These are phyloP conservation scores for Falcunculus frontatus DNA, from an alignment of 2,113 vertebrate species.

Conservation along the genomic window DNA sequence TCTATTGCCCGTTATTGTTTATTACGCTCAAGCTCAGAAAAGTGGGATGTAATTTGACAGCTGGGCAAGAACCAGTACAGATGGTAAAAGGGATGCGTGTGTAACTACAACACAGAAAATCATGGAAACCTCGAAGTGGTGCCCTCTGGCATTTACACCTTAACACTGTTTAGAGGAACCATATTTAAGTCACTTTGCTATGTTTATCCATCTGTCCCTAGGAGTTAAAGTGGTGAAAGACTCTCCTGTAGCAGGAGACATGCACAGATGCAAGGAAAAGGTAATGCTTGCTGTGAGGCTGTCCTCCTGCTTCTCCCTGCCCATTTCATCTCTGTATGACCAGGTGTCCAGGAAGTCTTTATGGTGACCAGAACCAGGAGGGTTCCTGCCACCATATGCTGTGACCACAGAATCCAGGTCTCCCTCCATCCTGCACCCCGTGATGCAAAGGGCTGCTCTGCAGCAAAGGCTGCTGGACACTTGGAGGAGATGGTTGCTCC, in stretches of 20 bases:
- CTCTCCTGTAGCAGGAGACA: background rate
- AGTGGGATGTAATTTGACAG: background rate
- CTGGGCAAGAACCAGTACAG: background rate
- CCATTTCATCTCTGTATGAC: background rate
- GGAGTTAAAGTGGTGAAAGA: background rate
- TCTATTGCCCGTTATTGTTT: background rate
- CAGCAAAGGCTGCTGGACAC: background rate
- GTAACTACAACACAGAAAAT: fast-evolving
- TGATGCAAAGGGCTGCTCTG: background rate
- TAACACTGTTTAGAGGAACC: background rate
- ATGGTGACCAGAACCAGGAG: background rate
- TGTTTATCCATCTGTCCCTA: background rate
- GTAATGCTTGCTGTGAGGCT: background rate
- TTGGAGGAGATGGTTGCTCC: background rate
- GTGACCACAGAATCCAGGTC: background rate
- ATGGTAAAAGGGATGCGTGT: fast-evolving
- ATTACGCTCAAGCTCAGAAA: background rate
- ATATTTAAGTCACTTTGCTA: background rate
- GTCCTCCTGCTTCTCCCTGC: background rate
- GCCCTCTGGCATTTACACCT: background rate
- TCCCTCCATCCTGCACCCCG: fast-evolving
- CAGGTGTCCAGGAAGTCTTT: background rate
- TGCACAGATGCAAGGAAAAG: fast-evolving
- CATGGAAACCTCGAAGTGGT: background rate
- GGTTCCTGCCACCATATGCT: background rate